Evolutionary conservation across 2,113 vertebrate species (phyloP).

Genomic region (Pelecanus crispus): DNA sequence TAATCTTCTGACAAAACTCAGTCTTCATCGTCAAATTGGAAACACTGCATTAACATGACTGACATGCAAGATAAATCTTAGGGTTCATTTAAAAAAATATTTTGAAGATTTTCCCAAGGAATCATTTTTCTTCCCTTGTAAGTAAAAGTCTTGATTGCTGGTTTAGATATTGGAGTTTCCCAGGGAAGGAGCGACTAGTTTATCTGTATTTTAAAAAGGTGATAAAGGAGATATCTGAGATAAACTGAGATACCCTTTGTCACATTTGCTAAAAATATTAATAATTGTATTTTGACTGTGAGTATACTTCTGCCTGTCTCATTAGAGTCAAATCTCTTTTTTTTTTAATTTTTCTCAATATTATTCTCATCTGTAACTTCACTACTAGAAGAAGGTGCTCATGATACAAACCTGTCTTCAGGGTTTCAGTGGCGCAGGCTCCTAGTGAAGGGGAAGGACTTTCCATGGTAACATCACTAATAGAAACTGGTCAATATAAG

Average conservation of each 20-base stretch:
- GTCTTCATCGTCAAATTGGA: not conserved
- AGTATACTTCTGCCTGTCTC: not conserved
- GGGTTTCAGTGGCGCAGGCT: not conserved
- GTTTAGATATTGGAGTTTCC: not conserved
- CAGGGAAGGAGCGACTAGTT: not conserved
- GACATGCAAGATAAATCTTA: not conserved
- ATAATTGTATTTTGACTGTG: not conserved
- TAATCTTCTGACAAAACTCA: not conserved
- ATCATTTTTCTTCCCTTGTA: not conserved
- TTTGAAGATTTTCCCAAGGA: not conserved
- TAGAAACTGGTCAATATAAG: not conserved
- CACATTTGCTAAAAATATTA: not conserved
- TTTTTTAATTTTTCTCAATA: not conserved
- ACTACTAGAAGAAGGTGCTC: not conserved
- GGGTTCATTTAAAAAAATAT: not conserved
- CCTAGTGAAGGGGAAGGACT: not conserved
- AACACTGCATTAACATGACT: not conserved
- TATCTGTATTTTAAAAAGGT: not conserved
- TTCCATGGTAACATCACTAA: not conserved
- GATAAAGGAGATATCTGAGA: too few species aligned
- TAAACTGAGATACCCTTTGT: not conserved
- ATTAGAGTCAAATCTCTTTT: not conserved
- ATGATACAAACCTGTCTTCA: not conserved
- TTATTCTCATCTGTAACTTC: not conserved
- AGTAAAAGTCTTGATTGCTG: not conserved